Conservation (phyloP, 1,140 invertebrate genomes). For the Idris sp. region DNA sequence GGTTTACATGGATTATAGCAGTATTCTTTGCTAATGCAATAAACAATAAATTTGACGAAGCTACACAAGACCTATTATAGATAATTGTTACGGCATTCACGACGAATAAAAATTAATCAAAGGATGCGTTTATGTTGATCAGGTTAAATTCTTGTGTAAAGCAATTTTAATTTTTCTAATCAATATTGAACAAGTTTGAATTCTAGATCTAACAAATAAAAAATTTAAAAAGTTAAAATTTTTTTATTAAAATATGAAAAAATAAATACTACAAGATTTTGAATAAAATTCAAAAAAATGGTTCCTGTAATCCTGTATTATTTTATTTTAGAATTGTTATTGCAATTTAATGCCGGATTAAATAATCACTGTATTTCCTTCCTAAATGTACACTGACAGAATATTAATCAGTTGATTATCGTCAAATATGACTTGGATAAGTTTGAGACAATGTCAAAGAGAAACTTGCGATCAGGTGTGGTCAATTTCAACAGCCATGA, state of each 20-base stretch:
- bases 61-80: conserved; percentile 56
- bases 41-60: conserved; percentile 72
- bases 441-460: conserved; percentile 30
- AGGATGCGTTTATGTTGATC: too few relatives aligned
- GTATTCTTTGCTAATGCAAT: conserved; percentile 65
- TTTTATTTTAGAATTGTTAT: too few relatives aligned
- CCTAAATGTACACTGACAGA: conserved; percentile 15
- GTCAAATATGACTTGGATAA: conserved; percentile 60
- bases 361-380: background rate
- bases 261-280: too few relatives aligned
- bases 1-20: conserved; percentile 59
- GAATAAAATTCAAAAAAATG: too few relatives aligned
- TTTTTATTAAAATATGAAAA: too few relatives aligned
- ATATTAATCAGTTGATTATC: conserved; percentile 61
- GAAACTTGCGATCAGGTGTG: conserved; percentile 37
- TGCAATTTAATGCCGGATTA: too few relatives aligned
- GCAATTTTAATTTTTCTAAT: too few relatives aligned
- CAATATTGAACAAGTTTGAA: too few relatives aligned
- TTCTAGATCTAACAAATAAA: too few relatives aligned
- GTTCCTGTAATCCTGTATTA: too few relatives aligned
- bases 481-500: conserved; percentile 47
- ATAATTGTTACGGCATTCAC: conserved; percentile 5
- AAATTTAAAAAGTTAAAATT: too few relatives aligned
- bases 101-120: conserved; percentile 9
- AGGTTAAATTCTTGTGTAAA: too few relatives aligned